phyloP scores from a whole-genome alignment of 1,140 invertebrate genomes.

The Lepidostoma basale region DNA sequence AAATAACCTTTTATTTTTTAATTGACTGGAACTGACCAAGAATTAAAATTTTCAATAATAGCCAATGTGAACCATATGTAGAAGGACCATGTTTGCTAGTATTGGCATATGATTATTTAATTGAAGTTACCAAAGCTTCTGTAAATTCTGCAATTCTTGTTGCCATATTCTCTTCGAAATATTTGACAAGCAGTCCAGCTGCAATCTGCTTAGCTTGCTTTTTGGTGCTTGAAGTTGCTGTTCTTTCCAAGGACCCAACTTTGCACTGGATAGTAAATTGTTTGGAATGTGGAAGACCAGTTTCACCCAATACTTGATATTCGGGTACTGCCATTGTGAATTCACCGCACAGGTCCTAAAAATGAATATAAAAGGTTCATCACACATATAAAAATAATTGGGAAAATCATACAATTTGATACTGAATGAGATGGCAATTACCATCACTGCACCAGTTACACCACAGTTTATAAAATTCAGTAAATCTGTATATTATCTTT shows the following conservation, averaged over 20 bases:
- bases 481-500: background rate
- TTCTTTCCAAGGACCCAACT: conserved; percentile 62
- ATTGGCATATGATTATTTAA: background rate
- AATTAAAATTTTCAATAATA: no score
- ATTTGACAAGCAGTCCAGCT: conserved; percentile 56
- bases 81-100: no score
- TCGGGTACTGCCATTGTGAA: conserved; percentile 65
- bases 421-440: background rate
- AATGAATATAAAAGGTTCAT: background rate
- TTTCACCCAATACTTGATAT: conserved; percentile 65
- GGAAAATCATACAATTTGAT: background rate
- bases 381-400: background rate
- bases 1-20: no score
- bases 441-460: background rate
- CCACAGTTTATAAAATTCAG: background rate
- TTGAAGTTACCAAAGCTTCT: background rate
- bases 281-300: conserved; percentile 71
- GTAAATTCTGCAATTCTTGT: conserved; percentile 29
- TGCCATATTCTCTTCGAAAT: conserved; percentile 33
- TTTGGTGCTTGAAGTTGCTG: conserved; percentile 57
- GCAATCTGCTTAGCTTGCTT: conserved; percentile 62
- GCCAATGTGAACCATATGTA: no score
- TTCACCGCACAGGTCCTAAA: conserved; percentile 63
- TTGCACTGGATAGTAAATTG: conserved; percentile 69
- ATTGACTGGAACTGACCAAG: no score